Evolutionary conservation across 2,113 vertebrate genomes (phyloP).

Genomic region (Cyprinodon tularosa): DNA sequence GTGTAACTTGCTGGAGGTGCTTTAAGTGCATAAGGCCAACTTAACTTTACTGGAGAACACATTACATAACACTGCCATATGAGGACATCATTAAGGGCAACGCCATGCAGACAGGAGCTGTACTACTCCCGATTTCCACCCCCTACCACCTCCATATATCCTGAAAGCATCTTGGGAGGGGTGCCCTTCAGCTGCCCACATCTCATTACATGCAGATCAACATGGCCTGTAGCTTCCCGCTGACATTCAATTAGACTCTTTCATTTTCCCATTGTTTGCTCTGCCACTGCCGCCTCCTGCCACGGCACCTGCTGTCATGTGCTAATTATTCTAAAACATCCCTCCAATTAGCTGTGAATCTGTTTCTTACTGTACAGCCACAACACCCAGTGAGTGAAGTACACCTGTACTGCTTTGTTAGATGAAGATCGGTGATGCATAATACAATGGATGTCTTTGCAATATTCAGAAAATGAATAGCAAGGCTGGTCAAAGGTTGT

Average conservation of each 20-base stretch:
- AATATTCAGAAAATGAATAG: neutral
- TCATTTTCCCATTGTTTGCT: constrained; percentile 58
- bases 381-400: neutral
- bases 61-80: constrained; percentile 63
- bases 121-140: constrained; percentile 9
- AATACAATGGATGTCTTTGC: neutral
- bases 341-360: constrained; percentile 43
- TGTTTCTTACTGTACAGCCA: constrained; percentile 25
- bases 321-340: constrained; percentile 58
- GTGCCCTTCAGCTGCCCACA: constrained; percentile 56
- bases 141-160: constrained; percentile 3
- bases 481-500: neutral
- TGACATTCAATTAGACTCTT: constrained; percentile 73
- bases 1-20: constrained; percentile 4
- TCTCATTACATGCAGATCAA: constrained; percentile 61
- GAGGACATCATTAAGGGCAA: constrained; percentile 65
- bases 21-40: constrained; percentile 39
- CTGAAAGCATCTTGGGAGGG: constrained; percentile 52
- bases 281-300: constrained; percentile 27
- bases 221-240: constrained; percentile 54
- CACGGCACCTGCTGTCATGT: constrained; percentile 54
- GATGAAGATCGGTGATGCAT: neutral
- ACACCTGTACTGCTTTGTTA: constrained; percentile 32
- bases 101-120: constrained; percentile 39
- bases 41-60: constrained; percentile 48